Conservation (phyloP, 2,113 vertebrate genomes). For the Apteryx owenii region DNA sequence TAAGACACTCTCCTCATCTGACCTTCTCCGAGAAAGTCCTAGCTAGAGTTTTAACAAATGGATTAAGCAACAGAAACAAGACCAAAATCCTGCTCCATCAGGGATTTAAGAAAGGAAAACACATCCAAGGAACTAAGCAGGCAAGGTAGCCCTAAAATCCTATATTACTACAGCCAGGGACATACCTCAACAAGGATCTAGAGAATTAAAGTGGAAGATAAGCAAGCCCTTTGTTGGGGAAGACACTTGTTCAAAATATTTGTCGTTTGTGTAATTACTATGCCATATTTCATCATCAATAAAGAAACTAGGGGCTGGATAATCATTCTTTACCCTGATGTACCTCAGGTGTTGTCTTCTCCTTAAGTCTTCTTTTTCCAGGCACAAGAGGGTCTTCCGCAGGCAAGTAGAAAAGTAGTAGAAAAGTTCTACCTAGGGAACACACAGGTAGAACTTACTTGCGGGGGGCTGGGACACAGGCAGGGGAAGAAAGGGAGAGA, state of each 20-base stretch:
- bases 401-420: background rate
- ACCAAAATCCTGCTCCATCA: no score
- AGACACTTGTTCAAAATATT: background rate
- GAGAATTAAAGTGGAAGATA: fast-evolving
- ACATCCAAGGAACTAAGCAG: background rate
- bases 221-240: fast-evolving
- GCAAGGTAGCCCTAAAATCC: fast-evolving
- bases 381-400: background rate
- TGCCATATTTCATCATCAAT: no score
- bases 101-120: background rate
- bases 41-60: fast-evolving
- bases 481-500: background rate
- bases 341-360: background rate
- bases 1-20: background rate
- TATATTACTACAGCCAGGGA: background rate
- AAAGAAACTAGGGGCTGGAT: background rate
- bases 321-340: fast-evolving
- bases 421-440: background rate
- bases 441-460: background rate
- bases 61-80: background rate
- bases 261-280: background rate
- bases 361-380: background rate
- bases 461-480: fast-evolving
- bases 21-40: fast-evolving
- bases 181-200: background rate